Percentiles rank a stretch among this genome's conserved stretches.
These are phyloP conservation scores for Scaptomyza montana DNA, from an alignment of 1,140 invertebrate genomes.

Conservation along the genomic window DNA sequence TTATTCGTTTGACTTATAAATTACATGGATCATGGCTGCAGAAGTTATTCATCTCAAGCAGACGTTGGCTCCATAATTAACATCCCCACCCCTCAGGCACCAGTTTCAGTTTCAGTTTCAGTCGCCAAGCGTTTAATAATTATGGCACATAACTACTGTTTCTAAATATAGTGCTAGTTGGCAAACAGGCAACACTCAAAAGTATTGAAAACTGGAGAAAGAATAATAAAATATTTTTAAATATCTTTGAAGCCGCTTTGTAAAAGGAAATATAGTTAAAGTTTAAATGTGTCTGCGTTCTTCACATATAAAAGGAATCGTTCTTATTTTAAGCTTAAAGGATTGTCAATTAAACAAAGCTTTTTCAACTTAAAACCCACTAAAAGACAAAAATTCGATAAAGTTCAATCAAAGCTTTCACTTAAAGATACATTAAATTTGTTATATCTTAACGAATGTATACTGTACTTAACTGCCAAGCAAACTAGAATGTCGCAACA, in stretches of 20 bases:
- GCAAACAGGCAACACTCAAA: slow-evolving; percentile 7
- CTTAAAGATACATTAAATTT: too few species aligned
- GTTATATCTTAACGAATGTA: not conserved
- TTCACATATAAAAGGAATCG: too few species aligned
- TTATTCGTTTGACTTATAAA: slow-evolving; percentile 38
- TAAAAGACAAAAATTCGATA: too few species aligned
- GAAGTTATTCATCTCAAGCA: slow-evolving; percentile 1
- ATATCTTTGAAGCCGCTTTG: too few species aligned
- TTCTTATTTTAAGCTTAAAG: too few species aligned
- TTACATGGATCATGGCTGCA: slow-evolving; percentile 40
- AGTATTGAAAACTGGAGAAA: too few species aligned
- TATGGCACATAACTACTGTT: slow-evolving; percentile 42
- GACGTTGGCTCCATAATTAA: slow-evolving; percentile 41
- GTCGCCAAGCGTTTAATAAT: slow-evolving; percentile 34
- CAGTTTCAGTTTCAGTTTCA: not conserved
- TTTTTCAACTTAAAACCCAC: too few species aligned
- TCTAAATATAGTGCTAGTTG: slow-evolving; percentile 42
- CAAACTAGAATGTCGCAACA: slow-evolving; percentile 39
- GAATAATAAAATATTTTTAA: too few species aligned
- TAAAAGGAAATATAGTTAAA: too few species aligned
- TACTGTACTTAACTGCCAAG: slow-evolving; percentile 25
- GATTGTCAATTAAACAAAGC: too few species aligned
- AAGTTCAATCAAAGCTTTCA: too few species aligned
- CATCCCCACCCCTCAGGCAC: slow-evolving; percentile 4
- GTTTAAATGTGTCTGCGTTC: too few species aligned